Evolutionary conservation across 2,888 invertebrate genomes (phyloP), one percentile per base, ranked within the genome.

Genomic region (Mermis nigrescens): DNA sequence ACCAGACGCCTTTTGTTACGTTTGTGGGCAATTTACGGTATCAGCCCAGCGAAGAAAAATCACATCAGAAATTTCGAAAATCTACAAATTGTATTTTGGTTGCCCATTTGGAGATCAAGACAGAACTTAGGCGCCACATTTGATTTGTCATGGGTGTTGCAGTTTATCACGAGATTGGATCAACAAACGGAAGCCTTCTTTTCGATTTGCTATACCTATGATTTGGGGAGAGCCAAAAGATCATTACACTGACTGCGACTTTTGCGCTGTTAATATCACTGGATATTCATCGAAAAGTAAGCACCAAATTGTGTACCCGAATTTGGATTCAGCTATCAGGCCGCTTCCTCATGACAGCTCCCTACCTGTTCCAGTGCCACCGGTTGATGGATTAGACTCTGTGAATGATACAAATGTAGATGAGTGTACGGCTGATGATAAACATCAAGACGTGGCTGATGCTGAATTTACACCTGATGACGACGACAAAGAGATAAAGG

Each of bases 171-270:
- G 57, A 55, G 45, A 52, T n/a, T 55, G 55, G 55, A 15, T 55
- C n/a, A 27, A 55, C 24, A 28, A 28, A 26, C 24, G 26, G 32
- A 55, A 38, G n/a, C 12, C 55, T 26, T 12, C 55, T 12, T 28
- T 55, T 28, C n/a, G 7, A 28, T 59, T 59, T 60, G 59, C 59
- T 7, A 29, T 59, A n/a, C 59, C 59, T 19, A 59, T 59, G 59
- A 29, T 59, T 4, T 59, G 59, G 59, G 27, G 59, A 29, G 59
- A 59, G 38, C 59, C 60, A 19, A 60, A 19, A n/a, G 52, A 59
- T 60, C 59, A 59, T 55, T 3, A 15, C 7, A 60, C 59, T 29
- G 59, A 59, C 31, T 59, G 59, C 38, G 59, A 59, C 38, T 59
- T 59, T 27, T 60, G 59, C 31, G n/a, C 38, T 24, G 45, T 45